A percentile compares a stretch with the other conserved stretches of the same genome.
These are phyloP conservation scores for Limnephilus auricula DNA, from an alignment of 2,888 invertebrate genomes.

Conservation along the genomic window DNA sequence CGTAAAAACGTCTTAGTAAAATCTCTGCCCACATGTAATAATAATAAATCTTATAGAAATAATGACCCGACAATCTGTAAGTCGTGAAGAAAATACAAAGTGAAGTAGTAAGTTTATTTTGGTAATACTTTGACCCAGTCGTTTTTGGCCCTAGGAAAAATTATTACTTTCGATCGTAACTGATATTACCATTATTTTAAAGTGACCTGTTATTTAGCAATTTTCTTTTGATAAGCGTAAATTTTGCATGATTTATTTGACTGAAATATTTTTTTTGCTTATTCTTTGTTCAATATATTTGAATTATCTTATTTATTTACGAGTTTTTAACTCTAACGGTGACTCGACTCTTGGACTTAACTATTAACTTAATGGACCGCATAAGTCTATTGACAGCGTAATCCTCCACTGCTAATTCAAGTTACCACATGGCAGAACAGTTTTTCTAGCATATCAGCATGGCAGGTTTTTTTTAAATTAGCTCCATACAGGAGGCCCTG, in stretches of 20 bases:
- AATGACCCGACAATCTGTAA: neutral
- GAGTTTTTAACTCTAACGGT: neutral
- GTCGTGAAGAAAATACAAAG: slow-evolving; percentile 27
- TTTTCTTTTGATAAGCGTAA: neutral
- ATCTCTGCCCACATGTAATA: slow-evolving; percentile 37
- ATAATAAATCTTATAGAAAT: slow-evolving; percentile 39
- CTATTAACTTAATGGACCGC: too few relatives aligned
- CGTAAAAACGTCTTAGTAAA: slow-evolving; percentile 39
- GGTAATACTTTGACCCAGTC: slow-evolving; percentile 9
- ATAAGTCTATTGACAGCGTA: too few relatives aligned
- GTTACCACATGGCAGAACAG: too few relatives aligned
- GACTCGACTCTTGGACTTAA: too few relatives aligned
- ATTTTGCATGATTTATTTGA: too few relatives aligned
- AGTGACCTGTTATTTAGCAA: neutral
- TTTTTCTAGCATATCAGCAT: too few relatives aligned
- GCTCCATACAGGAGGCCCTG: too few relatives aligned
- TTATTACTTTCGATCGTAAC: neutral
- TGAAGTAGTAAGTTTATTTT: slow-evolving; percentile 4
- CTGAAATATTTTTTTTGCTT: neutral
- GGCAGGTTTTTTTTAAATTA: too few relatives aligned
- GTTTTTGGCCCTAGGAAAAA: neutral
- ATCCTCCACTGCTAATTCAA: too few relatives aligned
- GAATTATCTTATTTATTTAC: neutral
- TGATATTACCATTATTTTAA: neutral
- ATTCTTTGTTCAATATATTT: neutral